phyloP scores from a whole-genome alignment of 2,797 vertebrate species.

The Adrianichthys oophorus region DNA sequence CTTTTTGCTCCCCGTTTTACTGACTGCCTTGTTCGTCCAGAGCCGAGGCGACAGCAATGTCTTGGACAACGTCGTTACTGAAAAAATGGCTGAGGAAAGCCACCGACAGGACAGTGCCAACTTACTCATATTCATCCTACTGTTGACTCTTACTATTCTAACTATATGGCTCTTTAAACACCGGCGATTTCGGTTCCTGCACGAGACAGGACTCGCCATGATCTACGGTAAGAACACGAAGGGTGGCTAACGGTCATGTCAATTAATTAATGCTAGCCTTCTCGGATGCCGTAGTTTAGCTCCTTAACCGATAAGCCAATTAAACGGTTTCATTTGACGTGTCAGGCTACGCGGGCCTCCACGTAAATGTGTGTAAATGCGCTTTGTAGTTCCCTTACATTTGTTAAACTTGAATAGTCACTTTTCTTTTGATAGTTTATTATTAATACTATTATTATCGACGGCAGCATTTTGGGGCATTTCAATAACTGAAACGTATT shows the following conservation, averaged over 20 bases:
- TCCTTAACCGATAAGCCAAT: slow-evolving; percentile 13
- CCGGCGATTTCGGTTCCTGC: slow-evolving; percentile 84
- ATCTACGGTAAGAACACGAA: slow-evolving; percentile 83
- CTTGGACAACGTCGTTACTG: slow-evolving; percentile 88
- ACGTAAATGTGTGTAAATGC: too few species aligned
- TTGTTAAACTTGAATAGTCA: too few species aligned
- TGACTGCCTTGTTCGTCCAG: slow-evolving; percentile 45
- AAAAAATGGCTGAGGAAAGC: slow-evolving; percentile 88
- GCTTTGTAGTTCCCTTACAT: too few species aligned
- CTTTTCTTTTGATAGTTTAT: too few species aligned
- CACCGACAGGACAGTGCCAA: slow-evolving; percentile 90
- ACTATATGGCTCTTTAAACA: slow-evolving; percentile 94
- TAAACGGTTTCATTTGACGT: slow-evolving; percentile 11
- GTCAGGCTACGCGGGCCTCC: neutral
- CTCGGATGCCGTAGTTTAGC: slow-evolving; percentile 20
- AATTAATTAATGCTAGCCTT: slow-evolving; percentile 23
- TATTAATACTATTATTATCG: too few species aligned
- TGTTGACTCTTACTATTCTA: slow-evolving; percentile 89
- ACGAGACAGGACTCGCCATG: slow-evolving; percentile 91
- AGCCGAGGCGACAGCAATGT: slow-evolving; percentile 63
- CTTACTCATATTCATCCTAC: slow-evolving; percentile 87
- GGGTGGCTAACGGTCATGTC: slow-evolving; percentile 1
- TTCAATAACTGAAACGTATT: too few species aligned
- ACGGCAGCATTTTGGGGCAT: too few species aligned
- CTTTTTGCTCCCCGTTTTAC: slow-evolving; percentile 42